Evolutionary conservation across 2,113 vertebrate genomes (phyloP).

Genomic region (Spea multiplicata): DNA sequence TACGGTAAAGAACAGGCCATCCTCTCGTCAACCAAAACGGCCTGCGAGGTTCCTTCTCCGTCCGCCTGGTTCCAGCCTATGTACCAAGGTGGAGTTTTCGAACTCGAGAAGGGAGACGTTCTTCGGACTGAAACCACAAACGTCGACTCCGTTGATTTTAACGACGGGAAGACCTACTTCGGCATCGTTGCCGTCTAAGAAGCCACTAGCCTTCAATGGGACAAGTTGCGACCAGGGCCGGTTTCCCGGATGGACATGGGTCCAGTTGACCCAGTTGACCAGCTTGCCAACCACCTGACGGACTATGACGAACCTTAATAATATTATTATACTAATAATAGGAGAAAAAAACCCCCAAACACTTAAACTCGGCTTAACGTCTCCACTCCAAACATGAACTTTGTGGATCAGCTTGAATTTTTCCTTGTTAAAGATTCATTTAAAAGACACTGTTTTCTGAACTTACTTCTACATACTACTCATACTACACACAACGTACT

Average conservation of each 20-base stretch:
- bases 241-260: no score
- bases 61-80: constrained; percentile 58
- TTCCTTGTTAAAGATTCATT: no score
- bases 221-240: neutral
- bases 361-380: neutral
- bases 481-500: neutral
- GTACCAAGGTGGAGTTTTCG: constrained; percentile 63
- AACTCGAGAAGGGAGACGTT: constrained; percentile 52
- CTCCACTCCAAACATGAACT: neutral
- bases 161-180: constrained; percentile 56
- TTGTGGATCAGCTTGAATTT: no score
- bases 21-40: constrained; percentile 59
- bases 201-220: no score
- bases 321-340: neutral
- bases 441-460: neutral
- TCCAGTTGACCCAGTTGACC: neutral
- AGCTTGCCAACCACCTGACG: neutral
- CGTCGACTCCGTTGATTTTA: constrained; percentile 33
- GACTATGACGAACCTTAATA: neutral
- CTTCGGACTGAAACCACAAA: constrained; percentile 52
- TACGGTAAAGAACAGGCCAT: constrained; percentile 46
- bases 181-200: constrained; percentile 60
- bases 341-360: neutral
- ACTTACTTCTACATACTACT: neutral
- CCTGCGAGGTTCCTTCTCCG: constrained; percentile 48